These are phyloP conservation scores for Scyliorhinus canicula DNA, from an alignment of 2,797 vertebrate species.

Conservation along the genomic window DNA sequence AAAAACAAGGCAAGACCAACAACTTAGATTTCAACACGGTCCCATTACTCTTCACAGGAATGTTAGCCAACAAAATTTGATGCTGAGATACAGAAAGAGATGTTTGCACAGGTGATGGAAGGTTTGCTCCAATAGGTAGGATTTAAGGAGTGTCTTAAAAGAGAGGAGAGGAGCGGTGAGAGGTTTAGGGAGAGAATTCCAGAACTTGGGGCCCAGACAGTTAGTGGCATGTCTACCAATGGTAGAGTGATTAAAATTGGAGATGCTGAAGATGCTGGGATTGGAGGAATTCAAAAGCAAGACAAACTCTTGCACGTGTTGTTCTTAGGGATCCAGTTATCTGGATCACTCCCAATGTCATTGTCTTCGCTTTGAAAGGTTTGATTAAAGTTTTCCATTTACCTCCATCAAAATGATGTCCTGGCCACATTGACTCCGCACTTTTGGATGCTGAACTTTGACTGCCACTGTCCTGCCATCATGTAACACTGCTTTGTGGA, in stretches of 20 bases:
- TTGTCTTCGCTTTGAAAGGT: background rate
- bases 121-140: no score
- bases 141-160: no score
- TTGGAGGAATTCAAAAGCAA: background rate
- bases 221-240: background rate
- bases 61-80: no score
- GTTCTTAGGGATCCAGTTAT: no score
- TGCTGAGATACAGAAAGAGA: no score
- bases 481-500: conserved; percentile 83
- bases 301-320: background rate
- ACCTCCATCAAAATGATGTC: conserved; percentile 95
- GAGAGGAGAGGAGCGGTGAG: no score
- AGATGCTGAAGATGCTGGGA: background rate
- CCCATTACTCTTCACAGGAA: no score
- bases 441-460: conserved; percentile 95
- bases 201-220: no score
- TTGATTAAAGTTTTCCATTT: conserved; percentile 43
- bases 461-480: conserved; percentile 86
- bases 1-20: background rate
- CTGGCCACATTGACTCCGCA: conserved; percentile 79
- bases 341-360: background rate
- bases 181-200: no score
- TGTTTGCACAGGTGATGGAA: no score
- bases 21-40: no score
- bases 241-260: background rate